A percentile compares a stretch with the other conserved stretches of the same genome.
These are phyloP conservation scores for Ischnus inquisitorius DNA, from an alignment of 2,888 invertebrate genomes.

Conservation along the genomic window DNA sequence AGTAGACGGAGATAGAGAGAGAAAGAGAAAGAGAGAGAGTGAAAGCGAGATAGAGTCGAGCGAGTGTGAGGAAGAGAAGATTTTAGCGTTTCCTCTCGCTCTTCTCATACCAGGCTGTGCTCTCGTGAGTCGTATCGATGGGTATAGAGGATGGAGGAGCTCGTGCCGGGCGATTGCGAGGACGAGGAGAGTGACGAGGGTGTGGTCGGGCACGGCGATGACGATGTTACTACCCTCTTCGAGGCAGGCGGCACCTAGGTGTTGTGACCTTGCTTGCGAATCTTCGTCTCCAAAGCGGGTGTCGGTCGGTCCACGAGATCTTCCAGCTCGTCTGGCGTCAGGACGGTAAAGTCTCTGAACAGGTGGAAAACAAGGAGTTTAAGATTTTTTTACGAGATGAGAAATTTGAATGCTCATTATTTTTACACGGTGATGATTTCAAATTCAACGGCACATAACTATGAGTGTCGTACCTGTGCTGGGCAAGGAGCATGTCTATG, in stretches of 20 bases:
- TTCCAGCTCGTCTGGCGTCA: conserved; percentile 88
- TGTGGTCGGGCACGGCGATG: conserved; percentile 81
- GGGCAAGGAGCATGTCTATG: conserved; percentile 86
- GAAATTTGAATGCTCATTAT: neutral
- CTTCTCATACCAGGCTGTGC: conserved; percentile 81
- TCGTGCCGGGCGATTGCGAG: conserved; percentile 82
- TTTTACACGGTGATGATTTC: neutral
- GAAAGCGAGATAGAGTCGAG: neutral
- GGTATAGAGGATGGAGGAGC: conserved; percentile 82
- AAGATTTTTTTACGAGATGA: neutral
- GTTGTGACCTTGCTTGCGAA: conserved; percentile 81
- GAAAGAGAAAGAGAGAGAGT: conserved; percentile 26
- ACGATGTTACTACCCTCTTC: conserved; percentile 80
- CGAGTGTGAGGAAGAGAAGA: neutral
- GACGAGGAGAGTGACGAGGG: conserved; percentile 81
- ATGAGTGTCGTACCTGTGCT: conserved; percentile 85
- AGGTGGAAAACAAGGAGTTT: neutral
- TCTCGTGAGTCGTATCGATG: conserved; percentile 83
- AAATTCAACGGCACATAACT: neutral
- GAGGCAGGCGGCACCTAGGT: conserved; percentile 83
- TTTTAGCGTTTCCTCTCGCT: conserved; percentile 34
- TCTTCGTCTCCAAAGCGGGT: conserved; percentile 86
- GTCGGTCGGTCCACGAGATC: conserved; percentile 86
- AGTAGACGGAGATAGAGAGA: conserved; percentile 47
- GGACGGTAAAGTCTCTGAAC: conserved; percentile 84